Conservation (phyloP, 2,888 invertebrate species). For the Tridacna gigas region DNA sequence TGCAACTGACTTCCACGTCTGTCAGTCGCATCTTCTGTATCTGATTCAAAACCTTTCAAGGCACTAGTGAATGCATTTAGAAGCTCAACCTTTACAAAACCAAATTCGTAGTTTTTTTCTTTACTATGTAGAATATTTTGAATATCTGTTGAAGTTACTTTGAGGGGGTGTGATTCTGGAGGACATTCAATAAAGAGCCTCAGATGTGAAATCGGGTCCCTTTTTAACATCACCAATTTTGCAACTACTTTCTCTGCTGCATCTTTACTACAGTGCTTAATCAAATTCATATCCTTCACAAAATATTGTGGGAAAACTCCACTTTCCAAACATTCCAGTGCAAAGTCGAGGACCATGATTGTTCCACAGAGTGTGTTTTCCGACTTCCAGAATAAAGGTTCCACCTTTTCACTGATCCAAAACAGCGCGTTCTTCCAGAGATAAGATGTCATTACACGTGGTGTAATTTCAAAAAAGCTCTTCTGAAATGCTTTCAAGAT, state of each 20-base stretch:
- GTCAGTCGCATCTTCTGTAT: background rate
- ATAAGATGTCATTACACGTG: background rate
- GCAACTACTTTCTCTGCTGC: background rate
- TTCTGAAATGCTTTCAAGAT: slow-evolving; percentile 9
- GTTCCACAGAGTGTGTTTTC: background rate
- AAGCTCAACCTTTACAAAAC: background rate
- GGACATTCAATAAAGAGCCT: background rate
- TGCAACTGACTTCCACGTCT: background rate
- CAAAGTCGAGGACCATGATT: background rate
- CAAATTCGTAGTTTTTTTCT: background rate
- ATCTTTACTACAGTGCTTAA: background rate
- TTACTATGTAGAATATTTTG: background rate
- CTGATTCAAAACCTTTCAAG: background rate
- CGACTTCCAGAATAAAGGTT: background rate
- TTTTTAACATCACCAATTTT: background rate
- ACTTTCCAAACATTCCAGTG: background rate
- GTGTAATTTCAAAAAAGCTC: slow-evolving; percentile 1
- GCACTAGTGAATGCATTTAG: background rate
- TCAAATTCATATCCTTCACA: background rate
- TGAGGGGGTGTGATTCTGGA: background rate
- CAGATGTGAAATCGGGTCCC: background rate
- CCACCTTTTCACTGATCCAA: background rate
- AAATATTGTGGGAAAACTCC: background rate
- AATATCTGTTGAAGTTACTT: background rate
- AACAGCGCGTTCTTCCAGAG: slow-evolving; percentile 8